Percentiles rank a stretch among this genome's conserved stretches.
phyloP scores from a whole-genome alignment of 2,797 vertebrate species.

The Cephalopachus bancanus region DNA sequence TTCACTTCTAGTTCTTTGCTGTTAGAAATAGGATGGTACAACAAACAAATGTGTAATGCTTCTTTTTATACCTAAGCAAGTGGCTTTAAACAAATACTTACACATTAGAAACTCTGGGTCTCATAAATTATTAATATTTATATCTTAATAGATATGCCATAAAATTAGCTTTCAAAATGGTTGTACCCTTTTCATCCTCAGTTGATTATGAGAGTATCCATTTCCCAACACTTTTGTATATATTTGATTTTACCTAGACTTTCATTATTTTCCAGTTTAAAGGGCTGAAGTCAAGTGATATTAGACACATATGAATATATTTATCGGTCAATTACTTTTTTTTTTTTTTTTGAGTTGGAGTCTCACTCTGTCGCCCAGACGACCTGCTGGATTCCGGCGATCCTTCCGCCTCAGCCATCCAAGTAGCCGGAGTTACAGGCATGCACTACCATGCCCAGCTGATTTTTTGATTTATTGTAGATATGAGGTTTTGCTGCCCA shows the following conservation, averaged over 20 bases:
- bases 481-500: too few relatives aligned
- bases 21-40: neutral
- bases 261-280: neutral
- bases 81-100: neutral
- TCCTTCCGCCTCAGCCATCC: too few relatives aligned
- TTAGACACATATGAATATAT: neutral
- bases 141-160: neutral
- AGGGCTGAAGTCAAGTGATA: neutral
- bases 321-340: neutral
- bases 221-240: neutral
- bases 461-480: too few relatives aligned
- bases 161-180: neutral
- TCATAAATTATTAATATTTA: neutral
- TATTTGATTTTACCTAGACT: neutral
- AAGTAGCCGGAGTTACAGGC: too few relatives aligned
- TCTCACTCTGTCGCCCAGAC: too few relatives aligned
- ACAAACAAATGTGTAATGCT: neutral
- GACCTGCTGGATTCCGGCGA: too few relatives aligned
- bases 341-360: too few relatives aligned
- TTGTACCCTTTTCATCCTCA: neutral
- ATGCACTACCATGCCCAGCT: too few relatives aligned
- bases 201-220: neutral
- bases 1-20: neutral
- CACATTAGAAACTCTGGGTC: neutral
- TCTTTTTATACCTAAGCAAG: neutral